Conservation (phyloP, 2,888 invertebrate genomes). For the Luperina nickerlii region DNA sequence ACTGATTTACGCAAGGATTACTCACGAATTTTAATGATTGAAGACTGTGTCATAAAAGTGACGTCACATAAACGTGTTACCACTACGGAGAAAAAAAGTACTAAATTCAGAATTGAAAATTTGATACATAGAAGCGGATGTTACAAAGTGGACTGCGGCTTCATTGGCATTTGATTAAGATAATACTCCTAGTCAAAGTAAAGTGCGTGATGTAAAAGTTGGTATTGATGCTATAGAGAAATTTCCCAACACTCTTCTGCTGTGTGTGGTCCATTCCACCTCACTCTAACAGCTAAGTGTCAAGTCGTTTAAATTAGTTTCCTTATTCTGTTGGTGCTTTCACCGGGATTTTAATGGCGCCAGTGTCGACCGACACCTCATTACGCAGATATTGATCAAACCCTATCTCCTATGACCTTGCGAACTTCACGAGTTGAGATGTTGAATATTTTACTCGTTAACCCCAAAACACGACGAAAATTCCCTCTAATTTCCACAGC, state of each 20-base stretch:
- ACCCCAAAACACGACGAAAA: constrained; percentile 64
- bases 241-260: constrained; percentile 53
- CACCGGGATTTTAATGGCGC: constrained; percentile 82
- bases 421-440: constrained; percentile 78
- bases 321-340: constrained; percentile 76
- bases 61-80: constrained; percentile 53
- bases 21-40: constrained; percentile 70
- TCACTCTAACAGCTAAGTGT: constrained; percentile 69
- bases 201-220: constrained; percentile 40
- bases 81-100: constrained; percentile 44
- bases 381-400: constrained; percentile 84
- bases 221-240: constrained; percentile 44
- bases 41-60: constrained; percentile 56
- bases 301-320: constrained; percentile 82
- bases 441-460: constrained; percentile 75
- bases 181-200: constrained; percentile 28
- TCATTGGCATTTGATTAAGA: constrained; percentile 32
- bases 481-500: constrained; percentile 42
- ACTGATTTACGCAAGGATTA: constrained; percentile 77
- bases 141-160: constrained; percentile 29
- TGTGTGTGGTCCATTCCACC: constrained; percentile 74
- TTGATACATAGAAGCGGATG: constrained; percentile 43
- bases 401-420: constrained; percentile 77
- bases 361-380: constrained; percentile 79
- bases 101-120: constrained; percentile 45